These are phyloP conservation scores for Formica exsecta DNA, from an alignment of 1,140 invertebrate species.

Conservation along the genomic window DNA sequence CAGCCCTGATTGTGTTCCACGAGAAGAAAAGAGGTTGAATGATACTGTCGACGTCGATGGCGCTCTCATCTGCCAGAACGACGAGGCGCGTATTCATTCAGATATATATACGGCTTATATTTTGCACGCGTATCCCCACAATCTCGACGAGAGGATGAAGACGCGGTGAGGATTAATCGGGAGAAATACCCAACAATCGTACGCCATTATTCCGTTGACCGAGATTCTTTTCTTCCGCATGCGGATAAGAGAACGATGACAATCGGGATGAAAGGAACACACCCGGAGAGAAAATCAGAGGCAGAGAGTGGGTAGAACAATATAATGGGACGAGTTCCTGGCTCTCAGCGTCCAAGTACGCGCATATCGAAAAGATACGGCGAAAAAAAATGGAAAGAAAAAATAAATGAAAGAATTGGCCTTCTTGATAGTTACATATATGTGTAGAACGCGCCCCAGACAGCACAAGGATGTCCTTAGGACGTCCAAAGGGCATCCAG, in stretches of 20 bases:
- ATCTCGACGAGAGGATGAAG: conserved; percentile 30
- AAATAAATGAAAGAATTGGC: conserved; percentile 20
- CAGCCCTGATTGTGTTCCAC: conserved; percentile 30
- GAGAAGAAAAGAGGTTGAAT: conserved; percentile 35
- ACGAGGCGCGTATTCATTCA: conserved; percentile 1
- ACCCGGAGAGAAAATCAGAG: conserved; percentile 11
- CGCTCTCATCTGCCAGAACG: conserved; percentile 26
- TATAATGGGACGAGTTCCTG: conserved; percentile 8
- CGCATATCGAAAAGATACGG: conserved; percentile 21
- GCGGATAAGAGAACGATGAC: conserved; percentile 22
- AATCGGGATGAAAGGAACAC: conserved; percentile 24
- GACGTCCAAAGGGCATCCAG: no score
- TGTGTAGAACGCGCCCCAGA: not conserved
- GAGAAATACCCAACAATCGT: conserved; percentile 68
- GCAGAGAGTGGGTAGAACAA: not conserved
- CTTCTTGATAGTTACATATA: conserved; percentile 24
- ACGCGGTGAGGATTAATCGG: conserved; percentile 67
- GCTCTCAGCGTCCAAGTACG: not conserved
- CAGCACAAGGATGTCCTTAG: no score
- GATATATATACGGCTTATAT: conserved; percentile 6
- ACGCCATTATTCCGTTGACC: conserved; percentile 56
- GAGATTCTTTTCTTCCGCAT: conserved; percentile 34
- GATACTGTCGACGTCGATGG: conserved; percentile 47
- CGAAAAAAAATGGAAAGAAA: not conserved
- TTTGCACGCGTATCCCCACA: conserved; percentile 38